Conservation (phyloP, 2,113 vertebrate genomes). For the Ptilonorhynchus violaceus region DNA sequence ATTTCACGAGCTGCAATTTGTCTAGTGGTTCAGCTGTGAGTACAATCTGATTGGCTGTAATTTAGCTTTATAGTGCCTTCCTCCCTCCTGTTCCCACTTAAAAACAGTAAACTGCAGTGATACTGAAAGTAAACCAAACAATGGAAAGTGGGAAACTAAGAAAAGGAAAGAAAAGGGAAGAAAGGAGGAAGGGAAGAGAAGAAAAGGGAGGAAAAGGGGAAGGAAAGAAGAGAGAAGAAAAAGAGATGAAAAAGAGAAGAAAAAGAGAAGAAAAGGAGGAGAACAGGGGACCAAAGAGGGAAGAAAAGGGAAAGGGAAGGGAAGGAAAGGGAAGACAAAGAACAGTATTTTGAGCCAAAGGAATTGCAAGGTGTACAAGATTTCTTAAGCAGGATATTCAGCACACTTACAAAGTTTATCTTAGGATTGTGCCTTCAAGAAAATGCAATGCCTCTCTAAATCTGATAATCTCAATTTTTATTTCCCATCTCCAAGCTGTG, state of each 20-base stretch:
- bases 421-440: not conserved
- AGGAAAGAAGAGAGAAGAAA: not conserved
- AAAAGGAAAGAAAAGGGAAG: not conserved
- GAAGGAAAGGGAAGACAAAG: too few relatives aligned
- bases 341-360: too few relatives aligned
- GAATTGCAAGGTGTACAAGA: not conserved
- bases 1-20: slow-evolving; percentile 75
- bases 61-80: slow-evolving; percentile 65
- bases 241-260: too few relatives aligned
- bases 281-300: not conserved
- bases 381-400: not conserved
- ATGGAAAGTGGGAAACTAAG: not conserved
- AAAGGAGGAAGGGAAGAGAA: not conserved
- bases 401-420: not conserved
- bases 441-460: not conserved
- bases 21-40: slow-evolving; percentile 72
- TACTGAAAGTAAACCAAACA: slow-evolving; percentile 45
- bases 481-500: not conserved
- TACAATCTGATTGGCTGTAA: slow-evolving; percentile 71
- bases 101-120: slow-evolving; percentile 19
- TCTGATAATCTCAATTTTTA: not conserved
- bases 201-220: too few relatives aligned
- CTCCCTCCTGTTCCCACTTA: not conserved
- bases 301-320: not conserved
- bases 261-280: not conserved